Evolutionary conservation across 2,888 invertebrate species (phyloP).

Genomic region (Gymnosoma rotundatum): DNA sequence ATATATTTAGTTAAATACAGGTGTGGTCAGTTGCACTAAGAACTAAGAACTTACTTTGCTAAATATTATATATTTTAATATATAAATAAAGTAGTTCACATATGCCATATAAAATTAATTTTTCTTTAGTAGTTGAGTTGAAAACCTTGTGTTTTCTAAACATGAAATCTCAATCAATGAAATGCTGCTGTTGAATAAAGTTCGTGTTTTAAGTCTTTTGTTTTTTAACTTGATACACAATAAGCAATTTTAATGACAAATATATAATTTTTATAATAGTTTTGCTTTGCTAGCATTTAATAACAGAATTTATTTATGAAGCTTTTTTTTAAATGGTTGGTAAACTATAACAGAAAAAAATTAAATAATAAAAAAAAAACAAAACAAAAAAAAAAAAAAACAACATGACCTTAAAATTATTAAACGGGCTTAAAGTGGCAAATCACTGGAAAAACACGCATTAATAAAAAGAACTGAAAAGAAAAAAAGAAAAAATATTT

Average conservation of each 20-base stretch:
- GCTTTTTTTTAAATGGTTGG: not conserved
- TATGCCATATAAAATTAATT: too few relatives aligned
- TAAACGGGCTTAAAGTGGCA: slow-evolving; percentile 43
- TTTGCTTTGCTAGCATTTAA: slow-evolving; percentile 1
- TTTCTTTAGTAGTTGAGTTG: not conserved
- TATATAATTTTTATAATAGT: slow-evolving; percentile 7
- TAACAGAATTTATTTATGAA: not conserved
- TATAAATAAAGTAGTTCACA: too few relatives aligned
- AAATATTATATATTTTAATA: too few relatives aligned
- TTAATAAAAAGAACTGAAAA: slow-evolving; percentile 10
- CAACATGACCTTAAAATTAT: slow-evolving; percentile 59
- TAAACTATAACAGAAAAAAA: slow-evolving; percentile 17
- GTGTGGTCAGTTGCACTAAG: too few relatives aligned
- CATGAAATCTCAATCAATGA: slow-evolving; percentile 27
- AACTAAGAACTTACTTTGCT: too few relatives aligned
- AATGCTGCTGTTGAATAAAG: slow-evolving; percentile 26
- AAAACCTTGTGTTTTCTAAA: slow-evolving; percentile 32
- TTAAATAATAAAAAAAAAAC: not conserved
- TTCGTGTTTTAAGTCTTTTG: slow-evolving; percentile 64
- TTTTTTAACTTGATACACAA: slow-evolving; percentile 31
- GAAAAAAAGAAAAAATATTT: not conserved
- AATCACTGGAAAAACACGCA: slow-evolving; percentile 37
- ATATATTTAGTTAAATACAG: too few relatives aligned
- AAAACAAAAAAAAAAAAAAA: slow-evolving; percentile 23
- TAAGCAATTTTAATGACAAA: slow-evolving; percentile 46